These are phyloP conservation scores for Petrocephalus schoutedeni DNA, from an alignment of 2,797 vertebrate genomes.

Conservation along the genomic window DNA sequence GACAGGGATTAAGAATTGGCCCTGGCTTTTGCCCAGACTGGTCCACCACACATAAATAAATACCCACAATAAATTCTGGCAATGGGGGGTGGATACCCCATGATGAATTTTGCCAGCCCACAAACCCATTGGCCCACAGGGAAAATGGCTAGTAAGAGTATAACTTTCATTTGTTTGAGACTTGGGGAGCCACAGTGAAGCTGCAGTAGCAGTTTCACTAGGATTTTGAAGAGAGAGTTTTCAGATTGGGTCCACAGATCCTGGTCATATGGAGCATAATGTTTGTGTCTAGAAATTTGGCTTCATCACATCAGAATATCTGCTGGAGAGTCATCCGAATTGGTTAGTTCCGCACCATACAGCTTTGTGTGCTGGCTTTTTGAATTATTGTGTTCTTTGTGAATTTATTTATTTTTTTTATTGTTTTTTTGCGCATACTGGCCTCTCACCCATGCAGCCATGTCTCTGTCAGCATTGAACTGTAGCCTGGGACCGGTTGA, in stretches of 20 bases:
- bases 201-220: not conserved
- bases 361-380: not conserved
- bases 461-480: not conserved
- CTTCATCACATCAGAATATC: not conserved
- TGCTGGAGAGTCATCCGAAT: not conserved
- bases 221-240: not conserved
- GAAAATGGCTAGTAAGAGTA: not conserved
- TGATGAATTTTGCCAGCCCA: not conserved
- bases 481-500: not conserved
- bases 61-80: not conserved
- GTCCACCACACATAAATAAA: not conserved
- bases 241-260: not conserved
- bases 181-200: not conserved
- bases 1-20: not conserved
- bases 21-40: not conserved
- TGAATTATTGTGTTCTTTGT: not conserved
- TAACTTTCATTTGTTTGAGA: not conserved
- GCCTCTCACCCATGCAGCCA: not conserved
- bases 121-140: not conserved
- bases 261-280: conserved; percentile 1
- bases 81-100: not conserved
- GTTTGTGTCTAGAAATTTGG: not conserved
- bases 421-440: not conserved
- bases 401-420: not conserved
- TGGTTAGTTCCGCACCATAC: not conserved